Conservation (phyloP, 2,113 vertebrate genomes). For the Corythornis vintsioides region DNA sequence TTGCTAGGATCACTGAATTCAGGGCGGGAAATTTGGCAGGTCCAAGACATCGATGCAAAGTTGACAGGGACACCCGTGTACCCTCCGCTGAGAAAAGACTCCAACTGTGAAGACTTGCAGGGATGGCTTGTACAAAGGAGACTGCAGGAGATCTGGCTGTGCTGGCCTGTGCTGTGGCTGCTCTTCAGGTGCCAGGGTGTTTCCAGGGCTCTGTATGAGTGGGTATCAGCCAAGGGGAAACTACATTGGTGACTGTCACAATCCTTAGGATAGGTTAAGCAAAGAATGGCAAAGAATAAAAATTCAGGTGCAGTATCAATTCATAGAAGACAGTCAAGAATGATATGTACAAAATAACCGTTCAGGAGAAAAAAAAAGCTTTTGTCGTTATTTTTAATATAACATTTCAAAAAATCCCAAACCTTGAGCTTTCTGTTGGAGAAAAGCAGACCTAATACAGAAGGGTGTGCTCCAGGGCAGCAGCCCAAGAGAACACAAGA, state of each 20-base stretch:
- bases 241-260: accelerated
- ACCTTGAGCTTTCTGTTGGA: background rate
- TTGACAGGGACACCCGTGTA: background rate
- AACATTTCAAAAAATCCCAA: background rate
- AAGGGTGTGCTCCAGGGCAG: conserved; percentile 54
- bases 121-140: background rate
- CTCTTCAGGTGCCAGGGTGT: background rate
- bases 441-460: conserved; percentile 29
- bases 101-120: background rate
- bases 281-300: background rate
- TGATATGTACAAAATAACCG: background rate
- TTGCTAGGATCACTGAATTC: background rate
- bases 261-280: background rate
- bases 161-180: no score
- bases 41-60: background rate
- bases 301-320: background rate
- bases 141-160: background rate
- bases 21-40: background rate
- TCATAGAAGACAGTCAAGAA: background rate
- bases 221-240: background rate
- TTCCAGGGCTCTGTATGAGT: background rate
- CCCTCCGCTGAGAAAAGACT: background rate
- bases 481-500: conserved; percentile 18
- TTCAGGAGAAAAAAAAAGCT: background rate
- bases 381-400: background rate